Evolutionary conservation across 2,797 vertebrate species (phyloP).

Genomic region (Schizothorax lantsangensis): DNA sequence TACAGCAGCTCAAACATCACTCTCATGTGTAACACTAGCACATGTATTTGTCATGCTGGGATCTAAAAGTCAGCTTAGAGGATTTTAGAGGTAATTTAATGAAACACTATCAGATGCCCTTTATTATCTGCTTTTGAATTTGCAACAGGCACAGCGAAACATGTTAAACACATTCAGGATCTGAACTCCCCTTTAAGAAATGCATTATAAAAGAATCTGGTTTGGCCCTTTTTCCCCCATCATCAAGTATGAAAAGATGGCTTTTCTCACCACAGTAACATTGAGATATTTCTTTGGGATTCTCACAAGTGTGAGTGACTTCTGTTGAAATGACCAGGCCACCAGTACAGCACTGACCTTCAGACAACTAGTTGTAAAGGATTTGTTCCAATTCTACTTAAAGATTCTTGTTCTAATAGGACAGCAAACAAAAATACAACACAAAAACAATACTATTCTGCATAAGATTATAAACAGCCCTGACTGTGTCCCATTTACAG

Average conservation of each 20-base stretch:
- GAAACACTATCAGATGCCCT: conserved; percentile 54
- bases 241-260: neutral
- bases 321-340: neutral
- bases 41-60: conserved; percentile 35
- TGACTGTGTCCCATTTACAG: neutral
- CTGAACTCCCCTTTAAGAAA: conserved; percentile 51
- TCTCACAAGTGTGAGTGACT: conserved; percentile 1
- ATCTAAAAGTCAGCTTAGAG: conserved; percentile 53
- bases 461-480: neutral
- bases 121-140: conserved; percentile 46
- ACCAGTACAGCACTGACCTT: neutral
- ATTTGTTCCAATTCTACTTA: neutral
- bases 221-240: neutral
- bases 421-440: neutral
- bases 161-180: conserved; percentile 41
- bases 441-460: neutral
- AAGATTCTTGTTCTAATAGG: neutral
- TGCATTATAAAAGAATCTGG: conserved; percentile 7
- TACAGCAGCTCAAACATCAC: conserved; percentile 54
- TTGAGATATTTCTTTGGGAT: neutral
- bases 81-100: conserved; percentile 57
- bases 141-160: conserved; percentile 24
- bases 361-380: neutral
- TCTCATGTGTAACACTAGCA: conserved; percentile 59
- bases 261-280: conserved; percentile 12